Base-by-base conservation (phyloP, 1,140 invertebrate genomes). In the Acromyrmex charruanus region DNA sequence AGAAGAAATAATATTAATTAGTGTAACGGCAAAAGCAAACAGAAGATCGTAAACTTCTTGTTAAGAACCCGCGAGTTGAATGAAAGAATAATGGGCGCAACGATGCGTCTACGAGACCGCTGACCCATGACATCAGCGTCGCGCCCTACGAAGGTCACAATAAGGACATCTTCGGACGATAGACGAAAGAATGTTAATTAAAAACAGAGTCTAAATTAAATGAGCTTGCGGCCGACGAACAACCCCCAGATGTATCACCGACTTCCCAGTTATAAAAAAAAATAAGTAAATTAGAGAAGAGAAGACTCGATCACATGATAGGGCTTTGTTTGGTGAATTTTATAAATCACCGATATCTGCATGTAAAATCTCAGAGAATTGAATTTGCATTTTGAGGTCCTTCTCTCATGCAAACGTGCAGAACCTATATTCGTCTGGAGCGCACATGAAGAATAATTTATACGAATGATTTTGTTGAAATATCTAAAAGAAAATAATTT, bases 51-150 rank as follows among this genome's bases (percentile, higher is more conserved):
- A 74, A 82, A 61, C 31, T 7, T 59, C 18, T 12, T 58, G 5
- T 74, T 61, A 61, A 72, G 55, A 14, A 12, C 3, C 31, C n/a
- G 18, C 44, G 21, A 68, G 35, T 28, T 21, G 69, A 51, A 74
- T 39, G 10, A 39, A 31, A 35, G 44, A 31, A 21, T 14, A 21
- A 72, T 16, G 18, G 39, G 28, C 2, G 18, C 65, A 81, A 69
- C n/a, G 44, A 12, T 35, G 77, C 12, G 16, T 66, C 61, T 14
- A 16, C 14, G 31, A 49, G 65, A 44, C 65, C 16, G 18, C 21
- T 81, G 65, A 81, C 21, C 65, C 53, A 28, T 84, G 69, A 84
- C 80, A 63, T 84, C 68, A 51, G 69, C 80, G 69, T 51, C 80
- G 69, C 55, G 18, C 51, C 79, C 79, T 51, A 58, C 3, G 12